Percentiles rank a stretch among this genome's conserved stretches.
Evolutionary conservation across 2,888 invertebrate genomes (phyloP).

Genomic region (Spilosoma lubricipeda): DNA sequence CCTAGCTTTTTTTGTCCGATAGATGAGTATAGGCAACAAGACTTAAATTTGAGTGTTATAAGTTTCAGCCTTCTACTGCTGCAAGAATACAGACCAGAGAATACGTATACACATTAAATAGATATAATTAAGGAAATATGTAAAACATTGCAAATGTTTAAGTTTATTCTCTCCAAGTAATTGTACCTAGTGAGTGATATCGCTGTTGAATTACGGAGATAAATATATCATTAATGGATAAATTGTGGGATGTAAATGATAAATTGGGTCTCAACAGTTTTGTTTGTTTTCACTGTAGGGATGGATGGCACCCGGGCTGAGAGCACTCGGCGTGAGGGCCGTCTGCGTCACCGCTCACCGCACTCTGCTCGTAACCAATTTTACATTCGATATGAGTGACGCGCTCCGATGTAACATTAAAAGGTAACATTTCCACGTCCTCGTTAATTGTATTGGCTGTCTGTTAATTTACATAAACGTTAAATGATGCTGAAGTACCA

Average conservation of each 20-base stretch:
- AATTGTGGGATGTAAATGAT: constrained; percentile 65
- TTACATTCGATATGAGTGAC: constrained; percentile 50
- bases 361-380: constrained; percentile 45
- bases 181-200: background rate
- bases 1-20: background rate
- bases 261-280: constrained; percentile 63
- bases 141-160: background rate
- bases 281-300: constrained; percentile 60
- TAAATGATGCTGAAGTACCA: constrained; percentile 20
- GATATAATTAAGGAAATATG: background rate
- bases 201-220: constrained; percentile 18
- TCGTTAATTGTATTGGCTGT: constrained; percentile 43
- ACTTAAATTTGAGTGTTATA: background rate
- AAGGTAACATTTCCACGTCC: constrained; percentile 38
- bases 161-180: background rate
- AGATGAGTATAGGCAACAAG: background rate
- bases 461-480: constrained; percentile 32
- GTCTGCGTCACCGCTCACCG: constrained; percentile 12
- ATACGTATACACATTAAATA: background rate
- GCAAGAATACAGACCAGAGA: background rate
- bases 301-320: constrained; percentile 53
- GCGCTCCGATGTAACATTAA: constrained; percentile 32
- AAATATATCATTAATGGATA: constrained; percentile 61
- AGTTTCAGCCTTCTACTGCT: background rate
- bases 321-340: constrained; percentile 35